phyloP scores from a whole-genome alignment of 2,797 vertebrate species.

The Pantherophis alleghaniensis region DNA sequence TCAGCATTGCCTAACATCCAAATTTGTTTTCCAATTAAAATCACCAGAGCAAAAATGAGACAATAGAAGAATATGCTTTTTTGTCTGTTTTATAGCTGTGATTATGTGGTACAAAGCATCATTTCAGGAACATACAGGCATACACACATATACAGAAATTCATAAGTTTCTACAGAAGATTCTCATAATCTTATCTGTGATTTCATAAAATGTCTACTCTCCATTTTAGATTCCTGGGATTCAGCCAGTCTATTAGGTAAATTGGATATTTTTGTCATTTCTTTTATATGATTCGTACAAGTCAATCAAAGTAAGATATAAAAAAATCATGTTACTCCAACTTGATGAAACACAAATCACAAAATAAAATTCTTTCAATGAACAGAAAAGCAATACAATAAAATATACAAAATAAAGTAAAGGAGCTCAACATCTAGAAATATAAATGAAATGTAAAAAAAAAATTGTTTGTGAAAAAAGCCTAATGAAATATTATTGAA shows the following conservation, averaged over 20 bases:
- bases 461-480: neutral
- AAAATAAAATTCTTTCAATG: neutral
- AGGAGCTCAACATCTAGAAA: neutral
- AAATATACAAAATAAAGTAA: neutral
- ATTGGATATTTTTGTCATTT: neutral
- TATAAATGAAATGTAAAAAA: neutral
- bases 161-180: neutral
- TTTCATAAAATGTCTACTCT: constrained; percentile 7
- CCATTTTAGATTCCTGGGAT: neutral
- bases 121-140: neutral
- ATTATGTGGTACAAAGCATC: neutral
- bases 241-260: neutral
- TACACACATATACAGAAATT: constrained; percentile 1
- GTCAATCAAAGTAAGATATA: neutral
- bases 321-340: neutral
- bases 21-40: constrained; percentile 41
- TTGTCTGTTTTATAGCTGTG: neutral
- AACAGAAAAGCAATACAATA: neutral
- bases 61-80: neutral
- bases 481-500: neutral
- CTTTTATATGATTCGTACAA: neutral
- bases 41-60: constrained; percentile 20
- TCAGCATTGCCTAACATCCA: constrained; percentile 17
- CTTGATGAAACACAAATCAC: neutral
- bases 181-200: neutral